Percentiles rank a stretch among this genome's conserved stretches.
Evolutionary conservation across 2,888 invertebrate species (phyloP).

Genomic region (Crocallis elinguaria): DNA sequence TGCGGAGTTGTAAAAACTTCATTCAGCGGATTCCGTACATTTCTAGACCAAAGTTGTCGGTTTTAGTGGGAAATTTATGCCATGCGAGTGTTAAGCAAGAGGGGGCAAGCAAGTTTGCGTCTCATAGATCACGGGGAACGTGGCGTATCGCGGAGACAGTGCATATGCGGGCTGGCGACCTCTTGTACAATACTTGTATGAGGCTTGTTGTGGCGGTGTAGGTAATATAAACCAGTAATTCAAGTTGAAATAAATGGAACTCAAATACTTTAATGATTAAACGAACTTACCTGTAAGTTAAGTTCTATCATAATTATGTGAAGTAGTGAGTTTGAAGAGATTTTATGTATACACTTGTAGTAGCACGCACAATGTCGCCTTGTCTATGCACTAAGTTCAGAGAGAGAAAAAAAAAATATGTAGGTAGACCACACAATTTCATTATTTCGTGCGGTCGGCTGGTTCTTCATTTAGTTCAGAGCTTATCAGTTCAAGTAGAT

Average conservation of each 20-base stretch:
- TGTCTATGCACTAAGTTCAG: no score
- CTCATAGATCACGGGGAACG: slow-evolving; percentile 74
- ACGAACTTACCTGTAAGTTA: no score
- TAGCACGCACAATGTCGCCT: no score
- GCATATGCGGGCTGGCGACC: slow-evolving; percentile 59
- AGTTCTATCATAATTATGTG: no score
- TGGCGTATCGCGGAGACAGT: slow-evolving; percentile 70
- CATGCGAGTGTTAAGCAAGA: slow-evolving; percentile 71
- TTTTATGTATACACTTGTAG: no score
- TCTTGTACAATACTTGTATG: slow-evolving; percentile 30
- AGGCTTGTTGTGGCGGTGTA: neutral
- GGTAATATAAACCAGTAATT: slow-evolving; percentile 3
- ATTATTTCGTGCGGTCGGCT: no score
- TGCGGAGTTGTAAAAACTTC: slow-evolving; percentile 72
- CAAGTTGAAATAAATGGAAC: neutral
- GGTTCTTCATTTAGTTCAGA: no score
- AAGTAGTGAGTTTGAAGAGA: no score
- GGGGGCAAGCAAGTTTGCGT: slow-evolving; percentile 68
- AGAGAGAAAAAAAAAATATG: no score
- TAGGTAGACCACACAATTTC: no score
- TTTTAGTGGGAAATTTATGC: slow-evolving; percentile 76
- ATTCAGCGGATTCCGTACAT: slow-evolving; percentile 70
- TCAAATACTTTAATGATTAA: neutral
- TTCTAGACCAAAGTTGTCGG: slow-evolving; percentile 70
- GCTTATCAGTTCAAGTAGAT: no score